A percentile compares a stretch with the other conserved stretches of the same genome.
These are phyloP conservation scores for Laticauda colubrina DNA, from an alignment of 2,113 vertebrate species.

Conservation along the genomic window DNA sequence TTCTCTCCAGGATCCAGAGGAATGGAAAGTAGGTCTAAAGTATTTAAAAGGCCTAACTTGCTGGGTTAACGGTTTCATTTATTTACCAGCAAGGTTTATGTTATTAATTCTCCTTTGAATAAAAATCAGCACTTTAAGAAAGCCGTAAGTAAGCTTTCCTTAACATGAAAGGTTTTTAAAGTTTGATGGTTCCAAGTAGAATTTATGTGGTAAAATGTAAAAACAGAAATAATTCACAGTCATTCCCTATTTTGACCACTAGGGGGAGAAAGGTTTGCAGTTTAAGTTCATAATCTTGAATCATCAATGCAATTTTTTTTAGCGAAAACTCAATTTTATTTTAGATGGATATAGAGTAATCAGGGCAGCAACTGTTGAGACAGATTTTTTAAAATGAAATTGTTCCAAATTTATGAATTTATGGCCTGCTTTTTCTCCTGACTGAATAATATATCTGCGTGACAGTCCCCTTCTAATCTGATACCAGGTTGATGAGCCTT, in stretches of 20 bases:
- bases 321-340: background rate
- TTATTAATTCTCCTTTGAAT: background rate
- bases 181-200: background rate
- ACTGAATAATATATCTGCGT: background rate
- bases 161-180: background rate
- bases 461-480: background rate
- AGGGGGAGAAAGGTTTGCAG: constrained; percentile 19
- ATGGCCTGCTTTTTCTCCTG: background rate
- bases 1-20: background rate
- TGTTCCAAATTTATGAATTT: background rate
- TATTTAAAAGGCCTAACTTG: background rate
- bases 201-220: background rate
- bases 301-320: background rate
- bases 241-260: background rate
- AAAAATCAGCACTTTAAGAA: background rate
- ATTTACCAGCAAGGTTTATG: background rate
- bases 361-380: background rate
- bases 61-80: background rate
- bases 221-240: background rate
- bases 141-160: background rate
- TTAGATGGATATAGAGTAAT: accelerated
- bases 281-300: accelerated
- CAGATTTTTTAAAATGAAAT: background rate
- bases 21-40: background rate
- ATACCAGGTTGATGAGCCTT: background rate